These are phyloP conservation scores for Acinonyx jubatus DNA, from an alignment of 2,113 vertebrate genomes.

Conservation along the genomic window DNA sequence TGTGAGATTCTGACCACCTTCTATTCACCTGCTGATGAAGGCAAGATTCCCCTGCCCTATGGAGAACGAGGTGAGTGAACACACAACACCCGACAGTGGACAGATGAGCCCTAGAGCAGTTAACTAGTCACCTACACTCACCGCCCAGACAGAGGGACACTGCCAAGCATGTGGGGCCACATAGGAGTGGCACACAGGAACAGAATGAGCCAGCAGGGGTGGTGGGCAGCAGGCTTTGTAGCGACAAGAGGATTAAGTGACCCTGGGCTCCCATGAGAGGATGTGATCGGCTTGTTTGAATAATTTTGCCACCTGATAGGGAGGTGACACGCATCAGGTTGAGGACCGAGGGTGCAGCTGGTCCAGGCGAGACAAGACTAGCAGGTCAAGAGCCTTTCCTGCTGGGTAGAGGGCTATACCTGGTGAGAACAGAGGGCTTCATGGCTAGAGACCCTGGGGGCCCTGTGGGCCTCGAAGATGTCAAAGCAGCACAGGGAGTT, in stretches of 20 bases:
- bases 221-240: background rate
- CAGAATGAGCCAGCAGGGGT: background rate
- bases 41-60: background rate
- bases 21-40: background rate
- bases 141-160: background rate
- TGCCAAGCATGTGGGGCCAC: background rate
- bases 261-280: background rate
- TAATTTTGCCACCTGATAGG: background rate
- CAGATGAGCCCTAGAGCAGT: background rate
- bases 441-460: background rate
- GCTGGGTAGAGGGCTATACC: background rate
- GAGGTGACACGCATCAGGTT: background rate
- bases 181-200: background rate
- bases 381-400: background rate
- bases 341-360: background rate
- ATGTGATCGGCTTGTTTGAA: background rate
- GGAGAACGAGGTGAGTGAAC: background rate
- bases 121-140: background rate
- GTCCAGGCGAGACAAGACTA: background rate
- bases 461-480: background rate
- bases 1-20: background rate
- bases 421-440: background rate
- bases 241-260: background rate
- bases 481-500: background rate
- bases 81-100: background rate